Evolutionary conservation across 2,113 vertebrate genomes (phyloP), one percentile per base, ranked within the genome.

Genomic region (Corapipo altera): DNA sequence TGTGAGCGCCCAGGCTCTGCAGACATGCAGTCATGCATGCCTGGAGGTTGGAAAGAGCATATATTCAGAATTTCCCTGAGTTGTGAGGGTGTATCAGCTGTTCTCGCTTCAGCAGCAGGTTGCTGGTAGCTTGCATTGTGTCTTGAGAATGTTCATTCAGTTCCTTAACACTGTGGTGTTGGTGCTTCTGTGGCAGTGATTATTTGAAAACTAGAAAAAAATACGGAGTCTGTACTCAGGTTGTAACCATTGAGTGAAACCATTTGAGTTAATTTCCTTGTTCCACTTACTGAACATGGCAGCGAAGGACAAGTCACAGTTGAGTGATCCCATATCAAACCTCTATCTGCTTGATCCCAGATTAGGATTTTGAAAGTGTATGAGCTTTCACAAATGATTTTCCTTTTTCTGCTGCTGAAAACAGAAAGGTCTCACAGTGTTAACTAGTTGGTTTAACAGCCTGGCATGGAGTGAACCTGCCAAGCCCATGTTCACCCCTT

Each of bases 11-110:
- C 5, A 14, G 67, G 35, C 76, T 62, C 24, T 61, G 44, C 74
- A 64, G 72, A 9, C 0, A 3, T 35, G 17, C 15, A 28, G 5
- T 43, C 9, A 30, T 21, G 49, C 18, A 1, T 39, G 24, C 22
- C 9, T 30, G 66, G 27, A 43, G 65, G 23, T 14, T 61, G 22
- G 39, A 70, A 27, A 16, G 54, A 39, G 19, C 17, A 15, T 62
- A 4, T n/a, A 12, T 27, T 24, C 20, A 33, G 2, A 52, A 48
- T 75, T 71, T n/a, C 44, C 24, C 33, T 55, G 55, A 37, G 4
- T 9, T 41, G 14, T n/a, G 17, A 61, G 54, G 12, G 1, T 30
- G 24, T 62, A 2, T 59, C 65, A 37, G 54, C 20, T 80, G 49
- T 54, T 72, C 24, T 39, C 41, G 41, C 35, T 76, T 57, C 55